Evolutionary conservation across 2,113 vertebrate species (phyloP).

Genomic region (Muntiacus muntjak): DNA sequence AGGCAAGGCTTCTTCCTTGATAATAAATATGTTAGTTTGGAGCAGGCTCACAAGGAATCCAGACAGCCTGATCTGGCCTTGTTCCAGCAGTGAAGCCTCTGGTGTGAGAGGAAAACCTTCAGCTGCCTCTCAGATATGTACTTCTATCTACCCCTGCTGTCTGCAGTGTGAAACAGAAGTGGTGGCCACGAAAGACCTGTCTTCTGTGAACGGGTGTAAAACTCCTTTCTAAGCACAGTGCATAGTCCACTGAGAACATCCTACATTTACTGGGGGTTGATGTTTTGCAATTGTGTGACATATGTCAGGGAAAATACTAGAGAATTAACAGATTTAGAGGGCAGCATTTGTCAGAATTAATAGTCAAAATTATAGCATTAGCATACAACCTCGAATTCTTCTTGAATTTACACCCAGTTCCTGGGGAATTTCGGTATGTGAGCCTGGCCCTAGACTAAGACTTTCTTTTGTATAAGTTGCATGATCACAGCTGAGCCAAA

Average conservation of each 20-base stretch:
- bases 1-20: background rate
- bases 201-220: background rate
- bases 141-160: conserved; percentile 65
- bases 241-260: background rate
- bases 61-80: conserved; percentile 24
- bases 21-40: background rate
- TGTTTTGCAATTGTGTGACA: background rate
- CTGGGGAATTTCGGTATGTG: background rate
- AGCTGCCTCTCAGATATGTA: conserved; percentile 37
- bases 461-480: background rate
- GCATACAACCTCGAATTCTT: background rate
- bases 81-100: conserved; percentile 19
- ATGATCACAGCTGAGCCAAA: background rate
- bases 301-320: background rate
- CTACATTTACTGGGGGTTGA: background rate
- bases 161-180: conserved; percentile 41
- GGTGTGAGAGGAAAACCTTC: background rate
- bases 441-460: background rate
- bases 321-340: background rate
- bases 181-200: background rate
- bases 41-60: background rate
- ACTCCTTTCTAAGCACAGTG: background rate
- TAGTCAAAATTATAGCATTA: background rate
- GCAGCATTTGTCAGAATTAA: background rate
- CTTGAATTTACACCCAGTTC: background rate